phyloP scores from a whole-genome alignment of 2,888 invertebrate species.

The Zhuqinia jingwanae region DNA sequence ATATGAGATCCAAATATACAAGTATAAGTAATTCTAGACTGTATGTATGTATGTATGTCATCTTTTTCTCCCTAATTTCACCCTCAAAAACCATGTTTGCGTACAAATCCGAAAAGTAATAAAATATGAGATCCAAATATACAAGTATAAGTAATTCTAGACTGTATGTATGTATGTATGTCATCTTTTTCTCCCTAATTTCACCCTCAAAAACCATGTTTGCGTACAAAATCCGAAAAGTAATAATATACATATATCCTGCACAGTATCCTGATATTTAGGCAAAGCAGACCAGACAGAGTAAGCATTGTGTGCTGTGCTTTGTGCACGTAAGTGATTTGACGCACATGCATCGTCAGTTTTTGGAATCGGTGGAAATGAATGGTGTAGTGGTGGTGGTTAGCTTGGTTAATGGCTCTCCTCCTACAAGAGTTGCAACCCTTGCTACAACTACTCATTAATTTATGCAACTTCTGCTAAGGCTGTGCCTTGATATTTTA shows the following conservation, averaged over 20 bases:
- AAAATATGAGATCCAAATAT: too few species aligned
- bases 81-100: background rate
- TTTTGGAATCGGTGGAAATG: background rate
- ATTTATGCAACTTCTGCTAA: background rate
- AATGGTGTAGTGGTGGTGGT: background rate
- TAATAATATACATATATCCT: background rate
- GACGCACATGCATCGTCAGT: background rate
- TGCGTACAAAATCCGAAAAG: background rate
- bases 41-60: background rate
- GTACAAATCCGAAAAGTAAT: background rate
- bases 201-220: background rate
- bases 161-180: background rate
- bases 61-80: background rate
- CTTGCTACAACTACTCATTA: background rate
- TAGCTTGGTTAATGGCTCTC: background rate
- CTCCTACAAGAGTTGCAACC: background rate
- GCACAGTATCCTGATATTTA: background rate
- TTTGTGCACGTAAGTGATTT: background rate
- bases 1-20: too few species aligned
- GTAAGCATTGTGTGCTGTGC: background rate
- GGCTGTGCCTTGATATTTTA: constrained; percentile 4
- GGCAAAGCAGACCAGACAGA: background rate
- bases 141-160: too few species aligned
- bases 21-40: too few species aligned
- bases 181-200: background rate